Evolutionary conservation across 2,888 invertebrate species (phyloP), one percentile per base, ranked within the genome.

Genomic region (Podabrus alpinus): DNA sequence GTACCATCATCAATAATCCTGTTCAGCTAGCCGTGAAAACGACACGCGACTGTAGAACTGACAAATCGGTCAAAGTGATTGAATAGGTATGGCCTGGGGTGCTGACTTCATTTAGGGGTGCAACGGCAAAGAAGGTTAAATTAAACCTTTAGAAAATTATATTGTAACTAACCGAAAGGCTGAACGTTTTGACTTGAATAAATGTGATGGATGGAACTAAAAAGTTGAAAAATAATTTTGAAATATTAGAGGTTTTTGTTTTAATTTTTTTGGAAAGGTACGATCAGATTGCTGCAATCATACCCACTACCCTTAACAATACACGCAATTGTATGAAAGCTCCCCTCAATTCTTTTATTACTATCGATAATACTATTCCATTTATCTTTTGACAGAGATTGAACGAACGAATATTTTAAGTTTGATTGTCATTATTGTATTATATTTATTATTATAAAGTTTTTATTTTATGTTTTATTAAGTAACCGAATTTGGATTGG

Each of bases 21-120:
- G 72, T 15, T 67, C 59, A 61, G 11, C 45, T 45, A 64, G 66
- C 29, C 75, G 66, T 72, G 29, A 15, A 21, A 25, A 15, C 61
- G 60, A 66, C 75, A 72, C 75, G 68, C 69, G 75, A 72, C 75
- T 66, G 62, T 19, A 64, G 17, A 69, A 75, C 75, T 72, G 72
- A 75, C 75, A 75, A 72, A 75, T 75, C 75, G 60, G 75, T 69
- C 75, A 75, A 66, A 71, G 66, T 75, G 75, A 75, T 75, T 72
- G 75, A 75, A 74, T 66, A 19, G 72, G 72, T 72, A 59, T 72
- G 29, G 25, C 60, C 16, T 16, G 72, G 21, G 72, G 69, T 19
- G 67, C 69, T 69, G 59, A 68, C 19, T 72, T 62, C 19, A 64
- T 71, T 68, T 17, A 71, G 70, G 74, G 73, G 59, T 67, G 70